phyloP scores from a whole-genome alignment of 2,797 vertebrate species.

The Brotula barbata region DNA sequence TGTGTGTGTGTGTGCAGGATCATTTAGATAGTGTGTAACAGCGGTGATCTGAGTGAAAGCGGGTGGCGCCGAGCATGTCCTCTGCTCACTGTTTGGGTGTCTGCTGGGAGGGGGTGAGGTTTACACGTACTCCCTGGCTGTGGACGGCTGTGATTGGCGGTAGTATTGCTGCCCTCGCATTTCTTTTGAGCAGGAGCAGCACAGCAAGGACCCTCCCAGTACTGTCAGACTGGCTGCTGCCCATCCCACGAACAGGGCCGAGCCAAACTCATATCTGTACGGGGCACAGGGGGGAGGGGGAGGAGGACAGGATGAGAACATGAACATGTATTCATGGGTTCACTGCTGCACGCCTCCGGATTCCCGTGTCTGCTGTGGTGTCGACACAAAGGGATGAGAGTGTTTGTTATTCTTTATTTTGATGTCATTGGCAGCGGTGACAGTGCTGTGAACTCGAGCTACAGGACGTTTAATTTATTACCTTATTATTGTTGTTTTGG shows the following conservation, averaged over 20 bases:
- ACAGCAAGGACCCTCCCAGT: slow-evolving; percentile 91
- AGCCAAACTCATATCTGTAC: slow-evolving; percentile 93
- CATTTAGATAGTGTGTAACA: slow-evolving; percentile 15
- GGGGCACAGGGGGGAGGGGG: slow-evolving; percentile 19
- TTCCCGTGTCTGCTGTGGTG: too few relatives aligned
- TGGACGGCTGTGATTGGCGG: slow-evolving; percentile 88
- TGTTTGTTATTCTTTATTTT: too few relatives aligned
- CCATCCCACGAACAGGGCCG: slow-evolving; percentile 94
- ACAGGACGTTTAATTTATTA: too few relatives aligned
- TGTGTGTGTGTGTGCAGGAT: slow-evolving; percentile 23
- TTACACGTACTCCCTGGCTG: slow-evolving; percentile 95
- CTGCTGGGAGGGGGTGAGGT: slow-evolving; percentile 58
- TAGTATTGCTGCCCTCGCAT: slow-evolving; percentile 89
- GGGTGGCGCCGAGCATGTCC: slow-evolving; percentile 66
- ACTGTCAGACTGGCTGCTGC: slow-evolving; percentile 88
- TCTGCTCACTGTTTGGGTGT: slow-evolving; percentile 73
- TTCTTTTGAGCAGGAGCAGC: slow-evolving; percentile 91
- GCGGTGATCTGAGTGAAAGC: slow-evolving; percentile 41
- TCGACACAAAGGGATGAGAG: too few relatives aligned
- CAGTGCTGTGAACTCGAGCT: too few relatives aligned
- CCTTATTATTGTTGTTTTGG: too few relatives aligned
- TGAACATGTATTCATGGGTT: too few relatives aligned
- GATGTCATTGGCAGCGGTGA: too few relatives aligned
- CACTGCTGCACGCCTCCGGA: too few relatives aligned
- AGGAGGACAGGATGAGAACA: not conserved